These are phyloP conservation scores for Morone saxatilis DNA, from an alignment of 2,113 vertebrate species.

Conservation along the genomic window DNA sequence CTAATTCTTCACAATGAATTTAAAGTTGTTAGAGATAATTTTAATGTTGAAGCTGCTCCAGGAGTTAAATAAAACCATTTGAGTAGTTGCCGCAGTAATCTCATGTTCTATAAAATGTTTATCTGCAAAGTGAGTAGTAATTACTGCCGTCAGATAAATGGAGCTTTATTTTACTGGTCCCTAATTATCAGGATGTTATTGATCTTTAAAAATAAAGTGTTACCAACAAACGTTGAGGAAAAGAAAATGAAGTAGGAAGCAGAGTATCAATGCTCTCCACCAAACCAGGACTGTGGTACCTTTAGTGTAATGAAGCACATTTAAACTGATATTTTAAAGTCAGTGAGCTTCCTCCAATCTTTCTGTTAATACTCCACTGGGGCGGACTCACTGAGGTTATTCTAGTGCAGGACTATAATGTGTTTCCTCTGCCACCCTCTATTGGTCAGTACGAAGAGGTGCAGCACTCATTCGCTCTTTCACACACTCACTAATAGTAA, in stretches of 20 bases:
- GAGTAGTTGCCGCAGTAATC: not conserved
- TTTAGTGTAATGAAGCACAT: not conserved
- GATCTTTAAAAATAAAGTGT: not conserved
- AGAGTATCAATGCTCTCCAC: not conserved
- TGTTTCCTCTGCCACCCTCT: slow-evolving; percentile 52
- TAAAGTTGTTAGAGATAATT: not conserved
- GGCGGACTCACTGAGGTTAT: not conserved
- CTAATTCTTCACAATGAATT: not conserved
- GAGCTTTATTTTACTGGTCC: not conserved
- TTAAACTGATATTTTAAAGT: not conserved
- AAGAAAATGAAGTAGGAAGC: too few species aligned
- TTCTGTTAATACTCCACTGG: not conserved
- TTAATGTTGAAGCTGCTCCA: not conserved
- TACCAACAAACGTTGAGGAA: too few species aligned
- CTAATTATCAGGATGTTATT: not conserved
- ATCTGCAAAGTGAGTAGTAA: not conserved
- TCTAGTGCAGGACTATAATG: not conserved
- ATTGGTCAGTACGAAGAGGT: slow-evolving; percentile 26
- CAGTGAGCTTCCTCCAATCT: not conserved
- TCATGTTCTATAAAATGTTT: not conserved
- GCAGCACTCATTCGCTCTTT: not conserved
- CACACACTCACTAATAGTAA: not conserved
- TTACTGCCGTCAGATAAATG: not conserved
- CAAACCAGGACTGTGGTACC: not conserved
- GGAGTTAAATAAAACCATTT: not conserved